Evolutionary conservation across 1,140 invertebrate species (phyloP), one percentile per base, ranked within the genome.

Genomic region (Drosophila truncata): DNA sequence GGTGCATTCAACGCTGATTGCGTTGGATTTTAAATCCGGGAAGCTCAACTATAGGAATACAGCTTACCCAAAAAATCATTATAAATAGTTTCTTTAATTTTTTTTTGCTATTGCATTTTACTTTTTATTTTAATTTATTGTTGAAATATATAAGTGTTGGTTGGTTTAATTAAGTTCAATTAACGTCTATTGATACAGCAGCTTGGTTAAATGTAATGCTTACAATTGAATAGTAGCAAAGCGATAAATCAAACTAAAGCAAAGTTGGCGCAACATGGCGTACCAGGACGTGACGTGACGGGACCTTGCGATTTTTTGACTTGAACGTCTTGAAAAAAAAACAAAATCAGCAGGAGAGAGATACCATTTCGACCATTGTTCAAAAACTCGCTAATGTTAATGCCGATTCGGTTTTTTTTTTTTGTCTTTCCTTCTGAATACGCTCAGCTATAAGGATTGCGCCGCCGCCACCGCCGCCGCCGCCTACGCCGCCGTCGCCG

Each of bases 111-210:
- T 67, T 64, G 25, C 58, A 44, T 29, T 50, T 52, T 52, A 47
- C 23, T 31, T 23, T 72, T 35, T 58, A 54, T 66, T 72, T 72
- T 50, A 35, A 60, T 65, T 65, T 65, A 33, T 65, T 60, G 50
- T 54, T 54, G 44, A 42, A 67, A 31, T 67, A 35, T 71, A 70
- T 47, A 23, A 35, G 50, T 18, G 47, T 50, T 50, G 57, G 33
- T 47, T 49, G 69, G 44, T 71, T 35, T 71, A 47, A 72, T 72
- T 69, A 65, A 50, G 65, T 42, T 70, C n/a, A 71, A 54, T 70
- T 58, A 59, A 58, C 52, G 50, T 72, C 44, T 72, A 71, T 72
- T 71, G 52, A 71, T 70, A 71, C 52, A 59, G 66, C 52, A 47
- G 42, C 50, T 49, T 72, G 67, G 20, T 65, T 39, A 49, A 72